A percentile compares a stretch with the other conserved stretches of the same genome.
These are phyloP conservation scores for Ostrea denselamellosa DNA, from an alignment of 1,140 invertebrate species.

Conservation along the genomic window DNA sequence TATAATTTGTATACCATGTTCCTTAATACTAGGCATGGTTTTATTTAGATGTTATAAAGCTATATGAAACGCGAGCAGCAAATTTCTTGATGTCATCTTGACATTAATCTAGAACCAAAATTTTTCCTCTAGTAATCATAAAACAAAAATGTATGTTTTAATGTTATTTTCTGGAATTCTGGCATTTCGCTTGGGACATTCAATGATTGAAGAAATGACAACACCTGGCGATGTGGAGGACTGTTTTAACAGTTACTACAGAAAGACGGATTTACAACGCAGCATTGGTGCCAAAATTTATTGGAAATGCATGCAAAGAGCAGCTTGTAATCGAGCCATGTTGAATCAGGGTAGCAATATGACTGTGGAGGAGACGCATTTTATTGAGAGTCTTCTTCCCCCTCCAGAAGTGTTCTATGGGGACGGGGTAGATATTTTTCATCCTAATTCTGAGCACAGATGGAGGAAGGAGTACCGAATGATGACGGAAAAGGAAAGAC, in stretches of 20 bases:
- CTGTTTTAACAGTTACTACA: slow-evolving; percentile 22
- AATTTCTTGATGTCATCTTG: not conserved
- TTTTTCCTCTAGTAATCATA: not conserved
- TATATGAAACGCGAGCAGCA: slow-evolving; percentile 17
- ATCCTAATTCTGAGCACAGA: slow-evolving; percentile 35
- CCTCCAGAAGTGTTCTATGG: not conserved
- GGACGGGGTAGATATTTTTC: not conserved
- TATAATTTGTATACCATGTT: not conserved
- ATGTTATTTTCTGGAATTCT: not conserved
- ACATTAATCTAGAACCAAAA: not conserved
- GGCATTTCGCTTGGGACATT: not conserved
- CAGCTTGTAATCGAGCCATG: slow-evolving; percentile 16
- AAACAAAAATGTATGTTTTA: not conserved
- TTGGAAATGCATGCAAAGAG: slow-evolving; percentile 46
- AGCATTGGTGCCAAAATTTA: slow-evolving; percentile 41
- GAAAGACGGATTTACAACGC: slow-evolving; percentile 20
- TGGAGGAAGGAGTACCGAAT: slow-evolving; percentile 74
- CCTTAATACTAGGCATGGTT: not conserved
- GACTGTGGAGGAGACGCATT: slow-evolving; percentile 35
- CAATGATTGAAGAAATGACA: slow-evolving; percentile 45
- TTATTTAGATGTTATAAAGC: not conserved
- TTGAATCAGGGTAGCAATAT: slow-evolving; percentile 37
- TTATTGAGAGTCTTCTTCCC: slow-evolving; percentile 35
- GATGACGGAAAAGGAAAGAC: slow-evolving; percentile 72
- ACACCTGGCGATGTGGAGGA: not conserved